phyloP scores from a whole-genome alignment of 2,888 invertebrate genomes.

The Pyrrhosoma nymphula region DNA sequence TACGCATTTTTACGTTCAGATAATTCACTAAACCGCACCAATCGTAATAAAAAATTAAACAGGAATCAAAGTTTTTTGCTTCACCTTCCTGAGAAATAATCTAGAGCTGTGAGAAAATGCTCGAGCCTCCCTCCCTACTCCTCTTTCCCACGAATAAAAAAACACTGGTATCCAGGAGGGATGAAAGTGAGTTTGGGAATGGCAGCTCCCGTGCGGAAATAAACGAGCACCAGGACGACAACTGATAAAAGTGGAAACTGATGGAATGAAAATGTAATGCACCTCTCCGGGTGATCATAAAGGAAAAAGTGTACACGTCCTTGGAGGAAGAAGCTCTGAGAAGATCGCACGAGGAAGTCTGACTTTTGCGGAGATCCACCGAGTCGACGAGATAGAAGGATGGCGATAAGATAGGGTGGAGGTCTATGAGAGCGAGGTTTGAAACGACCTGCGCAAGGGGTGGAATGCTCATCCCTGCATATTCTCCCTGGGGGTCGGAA shows the following conservation, averaged over 20 bases:
- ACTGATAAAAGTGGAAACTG: not conserved
- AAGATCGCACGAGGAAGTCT: no score
- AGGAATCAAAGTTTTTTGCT: no score
- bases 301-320: not conserved
- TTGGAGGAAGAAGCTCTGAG: not conserved
- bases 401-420: not conserved
- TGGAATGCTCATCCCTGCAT: no score
- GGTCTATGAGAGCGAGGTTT: not conserved
- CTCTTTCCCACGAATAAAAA: no score
- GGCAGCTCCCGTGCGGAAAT: not conserved
- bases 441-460: not conserved
- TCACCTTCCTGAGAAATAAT: no score
- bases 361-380: not conserved
- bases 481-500: no score
- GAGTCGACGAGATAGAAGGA: not conserved
- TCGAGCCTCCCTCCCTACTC: no score
- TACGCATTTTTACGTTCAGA: no score
- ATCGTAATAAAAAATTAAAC: no score
- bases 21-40: no score
- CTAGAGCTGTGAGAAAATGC: no score
- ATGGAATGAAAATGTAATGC: not conserved
- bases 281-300: not conserved
- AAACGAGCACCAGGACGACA: not conserved
- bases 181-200: not conserved
- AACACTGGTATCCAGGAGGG: no score